Evolutionary conservation across 2,888 invertebrate species (phyloP), one percentile per base, ranked within the genome.

Genomic region (Apotomis turbidana): DNA sequence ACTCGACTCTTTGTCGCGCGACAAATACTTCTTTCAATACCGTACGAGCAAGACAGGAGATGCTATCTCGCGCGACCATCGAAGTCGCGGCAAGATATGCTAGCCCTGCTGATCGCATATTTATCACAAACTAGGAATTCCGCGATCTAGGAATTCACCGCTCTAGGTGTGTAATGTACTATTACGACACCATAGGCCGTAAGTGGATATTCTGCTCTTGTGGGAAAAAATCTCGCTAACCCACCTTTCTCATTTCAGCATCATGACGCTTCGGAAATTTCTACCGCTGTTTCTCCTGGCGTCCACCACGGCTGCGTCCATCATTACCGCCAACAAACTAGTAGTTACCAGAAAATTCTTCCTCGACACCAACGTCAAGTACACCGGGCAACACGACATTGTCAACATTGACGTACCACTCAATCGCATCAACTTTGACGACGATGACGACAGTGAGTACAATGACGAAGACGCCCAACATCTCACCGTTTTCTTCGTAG

Each of bases 371-470:
- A 57, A 41, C 41, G 13, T 71, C 41, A 71, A 62, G 51, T 71
- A 71, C 51, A 67, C 71, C 41, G 38, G 61, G 4, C 61, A 67
- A 5, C 71, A 71, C 13, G 71, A 62, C 3, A 71, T 71, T 8
- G 67, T 71, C 44, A 62, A 51, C 15, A 15, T 71, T 57, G n/a
- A 55, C 5, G 61, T 67, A 27, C 71, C 71, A 12, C 61, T 71
- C 8, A 71, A 71, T 36, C 52, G 54, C 27, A 67, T 71, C 4
- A 71, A 71, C 27, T 71, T 71, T 36, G 71, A 66, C 15, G 70
- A 70, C 4, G 70, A 71, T 8, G 70, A 46, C n/a, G 60, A 71
- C 6, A 51, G 63, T 3, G 27, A 63, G 0, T 0, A 6, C 12
- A 38, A 62, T 0, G 51, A 62, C 0, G 27, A 41, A 3, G 61